Conservation (phyloP, 2,888 invertebrate species). For the Acleris holmiana region DNA sequence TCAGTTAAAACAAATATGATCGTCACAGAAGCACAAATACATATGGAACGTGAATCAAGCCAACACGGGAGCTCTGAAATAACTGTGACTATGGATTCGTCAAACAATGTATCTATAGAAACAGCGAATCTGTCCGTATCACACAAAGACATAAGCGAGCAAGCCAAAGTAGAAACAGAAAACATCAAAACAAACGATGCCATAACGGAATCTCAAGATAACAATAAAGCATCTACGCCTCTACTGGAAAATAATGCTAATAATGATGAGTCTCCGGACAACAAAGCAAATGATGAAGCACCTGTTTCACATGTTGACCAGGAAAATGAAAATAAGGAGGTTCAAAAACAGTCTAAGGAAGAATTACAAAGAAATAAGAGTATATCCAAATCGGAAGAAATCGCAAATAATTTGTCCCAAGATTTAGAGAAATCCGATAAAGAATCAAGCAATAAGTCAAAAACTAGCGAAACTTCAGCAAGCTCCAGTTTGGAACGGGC, state of each 20-base stretch:
- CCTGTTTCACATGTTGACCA: conserved; percentile 18
- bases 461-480: conserved; percentile 40
- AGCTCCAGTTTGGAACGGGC: conserved; percentile 58
- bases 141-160: conserved; percentile 63
- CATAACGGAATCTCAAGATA: conserved; percentile 38
- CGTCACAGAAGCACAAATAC: conserved; percentile 81
- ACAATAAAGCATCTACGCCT: conserved; percentile 39
- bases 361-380: conserved; percentile 39
- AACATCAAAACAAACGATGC: conserved; percentile 20
- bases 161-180: conserved; percentile 44
- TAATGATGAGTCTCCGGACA: conserved; percentile 38
- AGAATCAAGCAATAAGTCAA: conserved; percentile 43
- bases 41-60: conserved; percentile 75
- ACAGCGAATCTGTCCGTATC: conserved; percentile 68
- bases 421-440: conserved; percentile 43
- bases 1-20: conserved; percentile 80
- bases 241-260: conserved; percentile 28
- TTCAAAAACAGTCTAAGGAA: background rate
- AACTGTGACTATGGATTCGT: conserved; percentile 73
- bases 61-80: conserved; percentile 75
- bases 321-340: conserved; percentile 36
- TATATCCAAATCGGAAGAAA: conserved; percentile 38
- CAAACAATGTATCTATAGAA: conserved; percentile 77
- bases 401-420: conserved; percentile 38
- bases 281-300: conserved; percentile 37